Percentiles rank a stretch among this genome's conserved stretches.
Conservation (phyloP, 2,888 invertebrate genomes). For the Tolmerus cingulatus region DNA sequence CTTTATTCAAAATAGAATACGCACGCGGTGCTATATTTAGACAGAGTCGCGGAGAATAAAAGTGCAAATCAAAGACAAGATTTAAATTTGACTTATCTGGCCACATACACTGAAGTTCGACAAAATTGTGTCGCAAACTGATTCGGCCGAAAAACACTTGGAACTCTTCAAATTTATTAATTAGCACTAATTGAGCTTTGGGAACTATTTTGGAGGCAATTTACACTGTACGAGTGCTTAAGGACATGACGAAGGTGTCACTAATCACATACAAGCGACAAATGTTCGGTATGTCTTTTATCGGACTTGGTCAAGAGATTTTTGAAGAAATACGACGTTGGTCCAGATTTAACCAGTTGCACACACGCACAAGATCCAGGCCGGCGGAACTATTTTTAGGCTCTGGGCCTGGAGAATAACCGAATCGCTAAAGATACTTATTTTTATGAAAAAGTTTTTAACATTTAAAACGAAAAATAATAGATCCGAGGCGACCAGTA, state of each 20-base stretch:
- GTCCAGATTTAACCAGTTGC: constrained; percentile 40
- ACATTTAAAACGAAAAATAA: constrained; percentile 41
- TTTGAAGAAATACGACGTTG: constrained; percentile 35
- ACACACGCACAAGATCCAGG: constrained; percentile 46
- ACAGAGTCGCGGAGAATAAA: constrained; percentile 42
- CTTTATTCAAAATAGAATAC: constrained; percentile 45
- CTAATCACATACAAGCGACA: constrained; percentile 25
- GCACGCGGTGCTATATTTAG: constrained; percentile 47
- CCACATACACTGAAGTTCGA: background rate
- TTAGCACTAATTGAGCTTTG: background rate
- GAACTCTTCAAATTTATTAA: background rate
- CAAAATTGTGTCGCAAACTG: background rate
- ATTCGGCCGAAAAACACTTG: background rate
- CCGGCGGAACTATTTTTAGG: constrained; percentile 50
- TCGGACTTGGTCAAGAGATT: constrained; percentile 40
- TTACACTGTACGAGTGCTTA: constrained; percentile 17
- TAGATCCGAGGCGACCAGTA: background rate
- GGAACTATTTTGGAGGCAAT: constrained; percentile 27
- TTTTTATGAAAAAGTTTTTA: constrained; percentile 30
- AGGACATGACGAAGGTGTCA: constrained; percentile 32
- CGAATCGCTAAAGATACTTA: background rate
- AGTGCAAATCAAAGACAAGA: constrained; percentile 26
- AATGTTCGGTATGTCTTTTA: constrained; percentile 10
- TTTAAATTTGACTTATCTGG: constrained; percentile 17
- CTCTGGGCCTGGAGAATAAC: constrained; percentile 48